Base-by-base conservation (phyloP, 2,888 invertebrate species). In the Eupeodes latifasciatus region DNA sequence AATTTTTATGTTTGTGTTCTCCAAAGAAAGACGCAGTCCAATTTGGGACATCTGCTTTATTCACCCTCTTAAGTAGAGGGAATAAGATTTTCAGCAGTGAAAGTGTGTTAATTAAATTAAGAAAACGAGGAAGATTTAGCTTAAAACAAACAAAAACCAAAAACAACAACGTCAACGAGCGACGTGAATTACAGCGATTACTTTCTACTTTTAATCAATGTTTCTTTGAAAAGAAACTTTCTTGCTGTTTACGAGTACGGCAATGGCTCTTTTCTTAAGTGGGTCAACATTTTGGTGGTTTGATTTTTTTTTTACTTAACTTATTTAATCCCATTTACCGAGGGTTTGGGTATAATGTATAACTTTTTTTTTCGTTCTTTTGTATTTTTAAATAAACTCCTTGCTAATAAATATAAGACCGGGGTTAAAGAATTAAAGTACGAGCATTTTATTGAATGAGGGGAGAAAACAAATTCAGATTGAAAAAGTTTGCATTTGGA, bases 91-190 rank as follows among this genome's bases (percentile, higher is more conserved):
- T 44, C 47, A 72, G 16, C 47, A 72, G 16, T 40, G 61, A 61
- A 69, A 62, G 81, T 82, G 55, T 62, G 81, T 77, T 80, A 71
- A 87, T 87, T 83, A 87, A 83, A 87, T 87, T 87, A 55, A 66
- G 76, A 34, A 64, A 69, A 79, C 44, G 44, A 77, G 59, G 47
- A 55, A 64, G 59, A 19, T 44, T 71, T 62, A 12, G n/a, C 19
- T 74, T 51, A 47, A 19, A 59, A 47, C 19, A 59, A 61, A 40
- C 4, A 36, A n/a, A 40, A 61, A 14, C 4, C n/a, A 40, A 14
- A 40, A 62, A 16, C n/a, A n/a, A 1, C n/a, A 61, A 36, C 6
- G 36, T 7, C 9, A 36, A 14, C 1, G 14, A 47, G 47, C 14
- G 14, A 57, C 44, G 44, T 34, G 67, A 69, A 82, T 86, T 75